Evolutionary conservation across 1,140 invertebrate species (phyloP).

Genomic region (Physella acuta): DNA sequence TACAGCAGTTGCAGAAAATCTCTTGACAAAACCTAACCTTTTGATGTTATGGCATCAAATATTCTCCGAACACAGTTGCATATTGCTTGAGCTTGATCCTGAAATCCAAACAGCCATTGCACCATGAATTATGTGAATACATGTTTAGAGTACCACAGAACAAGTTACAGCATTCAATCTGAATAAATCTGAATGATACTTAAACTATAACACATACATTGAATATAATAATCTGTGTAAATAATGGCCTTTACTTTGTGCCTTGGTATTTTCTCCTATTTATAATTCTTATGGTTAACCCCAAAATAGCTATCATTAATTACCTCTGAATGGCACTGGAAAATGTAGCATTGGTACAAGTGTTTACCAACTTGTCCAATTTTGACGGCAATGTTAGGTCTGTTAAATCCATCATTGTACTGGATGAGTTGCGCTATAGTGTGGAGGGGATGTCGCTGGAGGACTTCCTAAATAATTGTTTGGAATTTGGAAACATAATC

Average conservation of each 20-base stretch:
- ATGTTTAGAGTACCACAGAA: not conserved
- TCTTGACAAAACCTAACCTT: too few relatives aligned
- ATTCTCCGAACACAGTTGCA: constrained; percentile 49
- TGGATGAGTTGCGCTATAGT: constrained; percentile 52
- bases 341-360: constrained; percentile 51
- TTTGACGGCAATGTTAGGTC: constrained; percentile 53
- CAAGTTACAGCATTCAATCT: not conserved
- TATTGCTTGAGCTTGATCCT: constrained; percentile 49
- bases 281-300: not conserved
- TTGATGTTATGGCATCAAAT: constrained; percentile 51
- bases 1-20: not conserved
- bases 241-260: not conserved
- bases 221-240: not conserved
- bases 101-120: not conserved
- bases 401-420: constrained; percentile 49
- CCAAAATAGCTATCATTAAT: not conserved
- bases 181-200: not conserved
- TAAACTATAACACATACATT: not conserved
- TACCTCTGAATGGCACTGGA: constrained; percentile 52
- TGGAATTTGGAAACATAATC: too few relatives aligned
- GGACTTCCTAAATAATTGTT: constrained; percentile 49
- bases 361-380: constrained; percentile 47
- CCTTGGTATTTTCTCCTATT: not conserved
- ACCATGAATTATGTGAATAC: not conserved
- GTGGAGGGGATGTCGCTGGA: constrained; percentile 53